Percentiles rank a stretch among this genome's conserved stretches.
Conservation (phyloP, 2,888 invertebrate genomes). For the Chrysotoxum bicinctum region DNA sequence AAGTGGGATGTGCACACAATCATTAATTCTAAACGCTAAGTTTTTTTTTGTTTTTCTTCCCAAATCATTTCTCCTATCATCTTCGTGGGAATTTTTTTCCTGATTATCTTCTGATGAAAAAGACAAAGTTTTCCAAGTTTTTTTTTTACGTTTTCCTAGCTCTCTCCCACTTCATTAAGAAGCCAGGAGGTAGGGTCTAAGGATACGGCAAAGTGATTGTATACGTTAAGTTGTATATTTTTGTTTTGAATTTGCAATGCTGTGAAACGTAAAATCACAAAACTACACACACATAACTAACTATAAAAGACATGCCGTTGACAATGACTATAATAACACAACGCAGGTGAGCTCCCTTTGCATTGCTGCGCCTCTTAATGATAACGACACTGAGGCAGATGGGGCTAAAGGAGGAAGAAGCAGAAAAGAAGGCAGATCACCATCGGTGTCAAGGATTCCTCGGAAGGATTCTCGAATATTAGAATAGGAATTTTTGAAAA, state of each 20-base stretch:
- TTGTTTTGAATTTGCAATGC: not conserved
- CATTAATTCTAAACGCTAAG: slow-evolving; percentile 11
- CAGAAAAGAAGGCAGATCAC: slow-evolving; percentile 2
- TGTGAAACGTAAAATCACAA: slow-evolving; percentile 56
- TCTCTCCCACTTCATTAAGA: not conserved
- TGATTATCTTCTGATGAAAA: not conserved
- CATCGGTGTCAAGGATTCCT: slow-evolving; percentile 64
- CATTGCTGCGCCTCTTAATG: slow-evolving; percentile 36
- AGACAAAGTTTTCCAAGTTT: not conserved
- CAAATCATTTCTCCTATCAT: not conserved
- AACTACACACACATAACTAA: slow-evolving; percentile 1
- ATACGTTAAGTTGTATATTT: not conserved
- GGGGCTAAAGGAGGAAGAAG: not conserved
- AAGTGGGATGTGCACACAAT: slow-evolving; percentile 30
- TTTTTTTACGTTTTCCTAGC: not conserved
- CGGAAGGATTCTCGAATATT: slow-evolving; percentile 23
- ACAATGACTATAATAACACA: slow-evolving; percentile 46
- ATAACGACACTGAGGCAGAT: slow-evolving; percentile 3
- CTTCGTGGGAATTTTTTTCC: not conserved
- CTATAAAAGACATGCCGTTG: slow-evolving; percentile 40
- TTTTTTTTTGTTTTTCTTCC: not conserved
- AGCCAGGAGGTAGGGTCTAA: not conserved
- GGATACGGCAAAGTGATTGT: not conserved
- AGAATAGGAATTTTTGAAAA: slow-evolving; percentile 23
- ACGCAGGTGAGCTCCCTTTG: not conserved